Evolutionary conservation across 2,888 invertebrate species (phyloP), one percentile per base, ranked within the genome.

Genomic region (Cordilura impudica): DNA sequence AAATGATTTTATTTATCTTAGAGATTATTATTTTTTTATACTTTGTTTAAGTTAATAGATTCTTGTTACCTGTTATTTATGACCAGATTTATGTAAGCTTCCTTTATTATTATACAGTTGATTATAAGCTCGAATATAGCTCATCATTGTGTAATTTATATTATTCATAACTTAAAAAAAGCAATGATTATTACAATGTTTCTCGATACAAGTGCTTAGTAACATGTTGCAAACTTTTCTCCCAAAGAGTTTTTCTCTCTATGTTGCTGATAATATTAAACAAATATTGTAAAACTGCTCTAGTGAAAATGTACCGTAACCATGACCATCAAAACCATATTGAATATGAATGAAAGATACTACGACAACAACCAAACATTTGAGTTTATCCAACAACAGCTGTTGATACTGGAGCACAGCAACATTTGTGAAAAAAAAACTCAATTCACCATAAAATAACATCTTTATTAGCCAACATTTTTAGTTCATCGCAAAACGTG

Each of bases 401-500:
- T 29, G 8, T 4, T 29, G 29, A 10, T 31, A 2, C 31, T 10
- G 31, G 31, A 31, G 2, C 31, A 31, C 3, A 31, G 31, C 8
- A 31, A 31, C 31, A 4, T 31, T 31, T 31, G 31, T 10, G 31
- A 31, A 12, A n/a, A n/a, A 10, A 31, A 29, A 31, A 31, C 31
- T 31, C 8, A 31, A 31, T 31, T 10, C 29, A 31, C 10, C 8
- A 14, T 12, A 19, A 23, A 7, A 6, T 0, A 61, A n/a, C 8
- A 23, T 18, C n/a, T 45, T n/a, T 19, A 7, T 18, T 47, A 47
- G 8, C 6, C 2, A 31, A n/a, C n/a, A n/a, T n/a, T 1, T 23
- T 47, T 63, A 63, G 61, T 63, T 19, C 14, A 63, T 21, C 18
- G 47, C 19, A 19, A 31, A 4, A 63, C 47, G 29, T 63, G 31